Base-by-base conservation (phyloP, 1,140 invertebrate species). In the Anadara kagoshimensis region DNA sequence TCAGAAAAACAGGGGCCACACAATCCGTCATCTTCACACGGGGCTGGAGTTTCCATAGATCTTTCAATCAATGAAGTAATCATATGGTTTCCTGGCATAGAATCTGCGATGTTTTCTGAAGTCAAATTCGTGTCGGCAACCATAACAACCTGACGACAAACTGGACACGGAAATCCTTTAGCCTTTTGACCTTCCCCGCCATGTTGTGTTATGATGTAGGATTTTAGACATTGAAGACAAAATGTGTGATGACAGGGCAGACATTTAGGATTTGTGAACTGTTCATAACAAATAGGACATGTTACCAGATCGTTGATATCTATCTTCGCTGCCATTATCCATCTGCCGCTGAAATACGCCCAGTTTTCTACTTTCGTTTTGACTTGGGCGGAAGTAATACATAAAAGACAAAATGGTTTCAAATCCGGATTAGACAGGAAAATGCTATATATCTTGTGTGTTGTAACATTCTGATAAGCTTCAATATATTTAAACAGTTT, bases 171-270 rank as follows among this genome's bases (percentile, higher is more conserved):
- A 61, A 77, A 81, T 10, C 66, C 66, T 24, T 63, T 71, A 12
- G 73, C 64, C 24, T 58, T 62, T 58, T 71, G 67, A 26, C 49
- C 45, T 14, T 68, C 72, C 57, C 62, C 57, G 18, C 71, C 77
- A n/a, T 64, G 61, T 36, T 36, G 29, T 54, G 67, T 0, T 94
- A 95, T 0, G 94, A 95, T 18, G 95, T 87, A 16, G 94, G 76
- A 86, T 22, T 90, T 89, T n/a, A 94, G 88, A 73, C 93, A 94
- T 16, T 89, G 80, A 36, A 90, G 82, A 62, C 86, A 87, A 71
- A 85, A 87, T 12, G 86, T 78, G 73, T 87, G 86, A 1, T 84
- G 63, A 53, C 86, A 87, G 0, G 84, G 80, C 0, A 87, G 73
- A 12, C 73, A 78, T 44, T 75, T 78, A 3, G 85, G 84, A 22